phyloP scores from a whole-genome alignment of 2,888 invertebrate genomes.

The Machimus rusticus region DNA sequence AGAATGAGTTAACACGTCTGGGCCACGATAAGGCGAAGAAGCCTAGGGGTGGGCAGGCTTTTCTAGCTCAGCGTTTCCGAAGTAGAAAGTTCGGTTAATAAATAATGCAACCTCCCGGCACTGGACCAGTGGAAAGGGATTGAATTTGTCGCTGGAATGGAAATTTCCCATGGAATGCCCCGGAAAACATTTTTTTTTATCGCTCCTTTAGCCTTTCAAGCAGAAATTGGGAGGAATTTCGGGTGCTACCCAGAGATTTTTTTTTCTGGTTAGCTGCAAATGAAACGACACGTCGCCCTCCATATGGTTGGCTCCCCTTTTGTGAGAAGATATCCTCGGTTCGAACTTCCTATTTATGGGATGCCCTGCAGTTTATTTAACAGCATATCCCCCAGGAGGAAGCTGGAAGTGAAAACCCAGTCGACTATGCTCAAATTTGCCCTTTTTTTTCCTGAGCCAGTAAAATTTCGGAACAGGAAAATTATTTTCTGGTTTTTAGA shows the following conservation, averaged over 20 bases:
- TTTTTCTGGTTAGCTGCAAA: background rate
- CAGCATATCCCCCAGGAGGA: background rate
- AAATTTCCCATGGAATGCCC: background rate
- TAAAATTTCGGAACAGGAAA: background rate
- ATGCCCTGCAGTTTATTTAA: background rate
- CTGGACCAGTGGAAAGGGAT: background rate
- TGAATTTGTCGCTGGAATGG: slow-evolving; percentile 2
- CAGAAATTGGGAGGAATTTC: background rate
- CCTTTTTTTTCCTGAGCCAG: background rate
- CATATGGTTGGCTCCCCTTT: background rate
- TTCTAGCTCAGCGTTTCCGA: slow-evolving; percentile 27
- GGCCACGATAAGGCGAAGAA: background rate
- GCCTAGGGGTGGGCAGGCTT: background rate
- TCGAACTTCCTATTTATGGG: background rate
- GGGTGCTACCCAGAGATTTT: background rate
- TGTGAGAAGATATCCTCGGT: background rate
- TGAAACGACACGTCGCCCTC: background rate
- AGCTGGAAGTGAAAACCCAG: background rate
- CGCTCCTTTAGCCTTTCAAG: background rate
- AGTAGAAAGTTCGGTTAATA: slow-evolving; percentile 34
- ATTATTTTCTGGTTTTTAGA: background rate
- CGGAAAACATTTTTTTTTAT: background rate
- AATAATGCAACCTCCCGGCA: slow-evolving; percentile 29
- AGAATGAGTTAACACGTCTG: slow-evolving; percentile 23
- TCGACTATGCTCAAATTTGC: background rate